Evolutionary conservation across 53 echinoderm and acorn worm species (phyloP), one percentile per base, ranked within the genome.

Genomic region (Glandiceps talaboti): DNA sequence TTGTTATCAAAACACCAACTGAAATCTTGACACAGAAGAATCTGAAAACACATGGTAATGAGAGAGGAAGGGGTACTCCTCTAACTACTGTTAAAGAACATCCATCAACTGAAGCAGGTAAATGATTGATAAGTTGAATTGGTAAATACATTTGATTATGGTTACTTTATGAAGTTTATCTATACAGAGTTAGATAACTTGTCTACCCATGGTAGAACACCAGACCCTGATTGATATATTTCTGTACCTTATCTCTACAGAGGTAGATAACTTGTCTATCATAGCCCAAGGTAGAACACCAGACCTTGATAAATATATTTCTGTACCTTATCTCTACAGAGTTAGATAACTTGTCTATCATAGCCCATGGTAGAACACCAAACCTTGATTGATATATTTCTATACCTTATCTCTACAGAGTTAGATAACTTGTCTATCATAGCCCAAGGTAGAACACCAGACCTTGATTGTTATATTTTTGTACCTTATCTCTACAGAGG

Each of bases 1-100:
- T 94, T 30, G 86, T 87, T 74, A 84, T 99, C 77, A 91, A 91
- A 76, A 12, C 64, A 20, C 64, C 6, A 45, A 45, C 6, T 20
- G 64, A 45, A 6, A 20, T 6, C 6, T 20, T 45, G 64, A 45
- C 6, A 20, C 6, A 45, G 64, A 45, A 45, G 20, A 20, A 45
- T 45, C 64, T 45, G 64, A 45, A 45, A 20, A 45, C 20, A 20
- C 64, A 45, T 45, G 64, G 64, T 45, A 45, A 12, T 6, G 64
- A 45, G 64, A 45, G 20, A 45, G 64, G 64, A 6, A 45, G 64
- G 20, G 64, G 64, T 12, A 45, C 64, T 6, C 64, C 64, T 12
- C 64, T 45, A 20, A 45, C 64, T 6, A 45, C 64, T 12, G 64
- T 45, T 20, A 45, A 45, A 45, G 64, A 45, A 45, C 64, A 45